phyloP scores from a whole-genome alignment of 2,888 invertebrate genomes.

The Oscheius sp. region DNA sequence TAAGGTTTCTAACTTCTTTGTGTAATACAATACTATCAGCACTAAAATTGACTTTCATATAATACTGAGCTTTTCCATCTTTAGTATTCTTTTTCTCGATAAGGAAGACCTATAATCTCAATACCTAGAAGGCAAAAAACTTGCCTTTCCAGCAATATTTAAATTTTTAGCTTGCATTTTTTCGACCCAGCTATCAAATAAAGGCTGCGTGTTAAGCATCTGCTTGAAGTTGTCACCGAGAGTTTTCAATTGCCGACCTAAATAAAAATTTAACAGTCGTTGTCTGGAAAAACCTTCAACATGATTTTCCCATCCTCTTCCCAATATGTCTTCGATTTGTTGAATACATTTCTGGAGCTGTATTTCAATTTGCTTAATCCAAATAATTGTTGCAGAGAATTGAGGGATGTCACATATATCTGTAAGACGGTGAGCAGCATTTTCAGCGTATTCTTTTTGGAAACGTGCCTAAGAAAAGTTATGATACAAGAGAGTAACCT shows the following conservation, averaged over 20 bases:
- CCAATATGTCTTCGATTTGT: slow-evolving; percentile 94
- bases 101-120: slow-evolving; percentile 24
- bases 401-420: slow-evolving; percentile 92
- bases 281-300: slow-evolving; percentile 81
- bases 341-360: slow-evolving; percentile 94
- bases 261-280: slow-evolving; percentile 8
- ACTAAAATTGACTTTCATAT: slow-evolving; percentile 89
- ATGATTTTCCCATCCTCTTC: slow-evolving; percentile 97
- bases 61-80: slow-evolving; percentile 77
- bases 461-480: slow-evolving; percentile 43
- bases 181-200: slow-evolving; percentile 95
- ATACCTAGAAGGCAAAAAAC: slow-evolving; percentile 20
- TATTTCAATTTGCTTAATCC: slow-evolving; percentile 91
- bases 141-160: slow-evolving; percentile 42
- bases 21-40: slow-evolving; percentile 97
- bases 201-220: slow-evolving; percentile 93
- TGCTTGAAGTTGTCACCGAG: slow-evolving; percentile 96
- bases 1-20: slow-evolving; percentile 94
- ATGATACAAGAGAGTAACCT: slow-evolving; percentile 71
- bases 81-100: slow-evolving; percentile 44
- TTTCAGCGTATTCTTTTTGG: slow-evolving; percentile 91
- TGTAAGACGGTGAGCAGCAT: slow-evolving; percentile 73
- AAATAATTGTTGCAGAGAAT: slow-evolving; percentile 96
- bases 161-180: slow-evolving; percentile 72
- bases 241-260: slow-evolving; percentile 79